phyloP scores from a whole-genome alignment of 2,888 invertebrate species.

The Zootermopsis nevadensis region DNA sequence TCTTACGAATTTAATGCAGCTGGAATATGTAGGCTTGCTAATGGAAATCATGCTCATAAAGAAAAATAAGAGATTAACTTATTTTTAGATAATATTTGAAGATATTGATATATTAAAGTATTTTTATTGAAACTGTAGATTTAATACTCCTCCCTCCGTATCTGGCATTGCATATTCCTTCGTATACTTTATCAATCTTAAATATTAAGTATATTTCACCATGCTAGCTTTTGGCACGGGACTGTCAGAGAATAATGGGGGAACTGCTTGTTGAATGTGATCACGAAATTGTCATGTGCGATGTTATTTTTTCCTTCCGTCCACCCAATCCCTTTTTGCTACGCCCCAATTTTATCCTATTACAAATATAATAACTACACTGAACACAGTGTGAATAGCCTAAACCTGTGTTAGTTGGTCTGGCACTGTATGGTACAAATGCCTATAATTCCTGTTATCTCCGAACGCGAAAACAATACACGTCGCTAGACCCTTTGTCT shows the following conservation, averaged over 20 bases:
- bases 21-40: too few relatives aligned
- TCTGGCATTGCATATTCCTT: too few relatives aligned
- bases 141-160: too few relatives aligned
- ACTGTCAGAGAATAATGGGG: neutral
- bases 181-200: neutral
- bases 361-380: conserved; percentile 3
- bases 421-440: neutral
- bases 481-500: neutral
- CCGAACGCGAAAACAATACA: neutral
- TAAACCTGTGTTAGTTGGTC: conserved; percentile 8
- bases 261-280: too few relatives aligned
- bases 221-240: neutral
- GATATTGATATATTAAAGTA: too few relatives aligned
- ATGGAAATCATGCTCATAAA: too few relatives aligned
- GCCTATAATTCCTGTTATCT: conserved; percentile 21
- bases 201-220: neutral
- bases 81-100: too few relatives aligned
- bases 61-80: too few relatives aligned
- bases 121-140: too few relatives aligned
- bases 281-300: neutral
- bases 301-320: neutral
- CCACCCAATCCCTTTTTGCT: too few relatives aligned
- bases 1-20: too few relatives aligned
- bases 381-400: conserved; percentile 8
- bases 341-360: neutral